Evolutionary conservation across 2,888 invertebrate genomes (phyloP), one percentile per base, ranked within the genome.

Genomic region (Chironomus riparius): DNA sequence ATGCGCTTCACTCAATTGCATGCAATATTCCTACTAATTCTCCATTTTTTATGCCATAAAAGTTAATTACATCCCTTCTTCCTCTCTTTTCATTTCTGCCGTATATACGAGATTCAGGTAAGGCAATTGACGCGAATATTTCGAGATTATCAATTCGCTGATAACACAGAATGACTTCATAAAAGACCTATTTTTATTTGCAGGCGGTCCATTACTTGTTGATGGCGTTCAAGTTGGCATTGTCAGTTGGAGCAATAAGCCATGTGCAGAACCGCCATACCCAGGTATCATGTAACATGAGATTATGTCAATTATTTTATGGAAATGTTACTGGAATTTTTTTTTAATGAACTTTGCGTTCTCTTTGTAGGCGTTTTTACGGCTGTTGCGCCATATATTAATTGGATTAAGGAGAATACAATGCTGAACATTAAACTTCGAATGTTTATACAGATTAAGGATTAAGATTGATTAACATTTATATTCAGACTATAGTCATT

Each of bases 201-300:
- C 18, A n/a, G 81, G 81, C 10, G 80, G 81, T 15, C 81, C 81
- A n/a, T 77, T 81, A 13, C 75, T 79, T 4, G 79, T 79, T 6
- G 77, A 79, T 56, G 79, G 79, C 13, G 77, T 78, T 10, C 79
- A 80, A 76, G 78, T 79, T 21, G 80, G 81, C 5, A 77, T 80
- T 6, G 80, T 80, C 5, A 81, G 80, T 1, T 81, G 80, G 80
- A 79, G 79, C 21, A 77, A 77, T 5, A 81, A 80, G 77, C 81
- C 81, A 10, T 81, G 81, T 75, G 78, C 79, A 2, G 38, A 77
- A 12, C 69, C 76, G 12, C 79, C 78, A 56, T 79, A 78, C 74
- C 81, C 81, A 5, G 80, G 80, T 68, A 13, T 28, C 5, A 38
- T 38, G 38, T 38, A 2, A 38, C 10, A 38, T 38, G 38, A 38